Percentiles rank a stretch among this genome's conserved stretches.
These are phyloP conservation scores for Tetragonisca angustula DNA, from an alignment of 2,888 invertebrate genomes.

Conservation along the genomic window DNA sequence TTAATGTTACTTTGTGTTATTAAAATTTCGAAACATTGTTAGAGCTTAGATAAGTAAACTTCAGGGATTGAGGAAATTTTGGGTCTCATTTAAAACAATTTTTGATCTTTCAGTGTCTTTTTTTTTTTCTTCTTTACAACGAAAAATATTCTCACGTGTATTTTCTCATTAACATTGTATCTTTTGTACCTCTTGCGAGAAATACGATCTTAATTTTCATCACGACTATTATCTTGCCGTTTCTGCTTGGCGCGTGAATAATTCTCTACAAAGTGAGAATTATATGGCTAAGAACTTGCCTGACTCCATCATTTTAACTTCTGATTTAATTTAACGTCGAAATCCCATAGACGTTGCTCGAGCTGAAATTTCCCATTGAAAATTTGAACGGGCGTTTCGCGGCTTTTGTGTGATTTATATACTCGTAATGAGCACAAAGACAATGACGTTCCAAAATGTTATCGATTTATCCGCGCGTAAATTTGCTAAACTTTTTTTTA, in stretches of 20 bases:
- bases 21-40: too few species aligned
- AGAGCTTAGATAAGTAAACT: too few species aligned
- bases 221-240: background rate
- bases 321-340: background rate
- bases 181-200: background rate
- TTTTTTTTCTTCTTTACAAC: too few species aligned
- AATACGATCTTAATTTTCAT: background rate
- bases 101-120: background rate
- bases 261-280: background rate
- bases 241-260: background rate
- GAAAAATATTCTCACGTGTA: background rate
- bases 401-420: background rate
- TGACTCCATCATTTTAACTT: background rate
- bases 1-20: too few species aligned
- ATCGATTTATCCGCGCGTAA: background rate
- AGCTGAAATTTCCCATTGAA: background rate
- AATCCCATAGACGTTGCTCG: background rate
- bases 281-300: background rate
- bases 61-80: too few species aligned
- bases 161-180: background rate
- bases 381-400: background rate
- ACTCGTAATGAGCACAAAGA: background rate
- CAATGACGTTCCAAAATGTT: background rate
- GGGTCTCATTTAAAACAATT: background rate
- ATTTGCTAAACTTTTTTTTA: background rate